Evolutionary conservation across 2,888 invertebrate species (phyloP), one percentile per base, ranked within the genome.

Genomic region (Notodonta dromedarius): DNA sequence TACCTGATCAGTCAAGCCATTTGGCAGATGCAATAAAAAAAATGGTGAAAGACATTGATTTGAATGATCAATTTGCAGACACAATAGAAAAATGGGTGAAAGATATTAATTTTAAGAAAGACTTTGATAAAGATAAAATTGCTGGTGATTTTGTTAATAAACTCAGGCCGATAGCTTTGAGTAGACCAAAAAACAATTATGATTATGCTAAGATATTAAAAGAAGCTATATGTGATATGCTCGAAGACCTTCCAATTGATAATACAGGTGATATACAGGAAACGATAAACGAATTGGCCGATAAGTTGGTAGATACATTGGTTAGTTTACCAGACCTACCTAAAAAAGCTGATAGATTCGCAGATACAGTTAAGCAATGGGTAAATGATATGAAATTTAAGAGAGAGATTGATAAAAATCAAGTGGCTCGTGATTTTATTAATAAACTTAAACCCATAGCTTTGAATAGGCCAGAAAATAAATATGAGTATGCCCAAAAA

Each of bases 251-350:
- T 4, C 39, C 54, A 4, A 35, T 54, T n/a, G 24, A 51, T 24
- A 51, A 6, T 24, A 35, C 39, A 13, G 54, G 9, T 5, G n/a
- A 39, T 5, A 54, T n/a, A 54, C 7, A 13, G 5, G 4, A 14
- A 35, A 24, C 12, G 32, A 12, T 54, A 12, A 39, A 54, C 13
- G n/a, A 65, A n/a, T 51, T 86, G 5, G 59, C 70, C 59, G 69
- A 79, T 44, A 76, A 67, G 40, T 73, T 87, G 13, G 57, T 70
- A 4, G 60, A 65, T 4, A 77, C 58, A 66, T 63, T 82, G 32
- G 51, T 62, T 9, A 52, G 32, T 24, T 24, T 24, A 52, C 32
- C 32, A 42, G 42, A 50, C 16, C 46, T 63, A 48, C 32, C 61
- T 52, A 59, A 60, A 13, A 60, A 63, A 39, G 35, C 48, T 4